Evolutionary conservation across 2,888 invertebrate species (phyloP).

Genomic region (Hyppa rectilinea): DNA sequence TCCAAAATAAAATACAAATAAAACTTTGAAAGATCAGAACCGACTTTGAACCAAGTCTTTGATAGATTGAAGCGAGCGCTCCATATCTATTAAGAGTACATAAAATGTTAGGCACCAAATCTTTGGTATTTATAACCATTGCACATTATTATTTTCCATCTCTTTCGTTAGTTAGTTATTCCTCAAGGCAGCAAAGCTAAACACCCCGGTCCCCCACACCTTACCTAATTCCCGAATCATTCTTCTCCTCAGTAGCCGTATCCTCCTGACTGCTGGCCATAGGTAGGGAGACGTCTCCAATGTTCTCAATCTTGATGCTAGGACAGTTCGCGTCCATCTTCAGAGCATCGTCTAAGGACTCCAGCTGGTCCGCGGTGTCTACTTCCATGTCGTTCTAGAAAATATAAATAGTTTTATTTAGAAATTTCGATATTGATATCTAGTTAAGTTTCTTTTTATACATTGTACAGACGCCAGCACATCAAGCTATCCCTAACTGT

Average conservation of each 20-base stretch:
- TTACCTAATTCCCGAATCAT: conserved; percentile 89
- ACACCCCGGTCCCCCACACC: background rate
- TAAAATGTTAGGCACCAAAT: background rate
- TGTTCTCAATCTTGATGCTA: conserved; percentile 85
- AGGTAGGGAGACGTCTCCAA: conserved; percentile 78
- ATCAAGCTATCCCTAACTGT: too few relatives aligned
- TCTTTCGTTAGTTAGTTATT: background rate
- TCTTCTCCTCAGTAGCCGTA: conserved; percentile 85
- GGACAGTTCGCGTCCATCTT: conserved; percentile 81
- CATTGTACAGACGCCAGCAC: too few relatives aligned
- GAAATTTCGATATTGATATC: too few relatives aligned
- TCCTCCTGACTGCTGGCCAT: conserved; percentile 84
- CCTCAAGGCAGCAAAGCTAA: conserved; percentile 35
- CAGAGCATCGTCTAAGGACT: conserved; percentile 79
- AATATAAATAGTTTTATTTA: background rate
- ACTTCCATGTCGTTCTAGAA: conserved; percentile 84
- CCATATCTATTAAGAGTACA: background rate
- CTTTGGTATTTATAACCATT: background rate
- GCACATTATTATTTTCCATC: background rate
- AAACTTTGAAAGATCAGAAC: too few relatives aligned
- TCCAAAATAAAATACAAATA: too few relatives aligned
- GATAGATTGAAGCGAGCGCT: background rate
- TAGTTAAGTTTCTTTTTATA: too few relatives aligned
- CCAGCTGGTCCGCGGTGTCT: conserved; percentile 78
- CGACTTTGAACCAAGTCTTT: background rate